phyloP scores from a whole-genome alignment of 1,140 invertebrate genomes.

The Maconellicoccus hirsutus region DNA sequence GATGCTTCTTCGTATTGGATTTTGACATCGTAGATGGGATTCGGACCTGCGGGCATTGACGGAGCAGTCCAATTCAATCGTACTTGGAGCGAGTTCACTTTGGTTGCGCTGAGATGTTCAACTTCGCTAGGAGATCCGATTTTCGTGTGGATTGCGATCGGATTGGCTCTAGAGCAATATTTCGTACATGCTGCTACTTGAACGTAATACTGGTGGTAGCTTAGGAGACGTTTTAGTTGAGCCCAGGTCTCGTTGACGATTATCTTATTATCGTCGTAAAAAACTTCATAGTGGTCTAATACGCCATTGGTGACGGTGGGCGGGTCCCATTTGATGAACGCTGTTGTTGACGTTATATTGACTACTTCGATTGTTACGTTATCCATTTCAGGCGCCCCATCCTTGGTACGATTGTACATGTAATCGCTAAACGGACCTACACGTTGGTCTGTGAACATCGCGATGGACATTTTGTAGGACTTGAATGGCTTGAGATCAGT shows the following conservation, averaged over 20 bases:
- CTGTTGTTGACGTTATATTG: constrained; percentile 51
- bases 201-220: constrained; percentile 52
- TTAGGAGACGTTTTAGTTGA: constrained; percentile 34
- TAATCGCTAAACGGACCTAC: constrained; percentile 55
- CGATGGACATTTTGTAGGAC: constrained; percentile 59
- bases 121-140: not conserved
- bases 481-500: constrained; percentile 56
- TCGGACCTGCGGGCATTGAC: not conserved
- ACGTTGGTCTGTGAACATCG: constrained; percentile 58
- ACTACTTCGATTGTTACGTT: constrained; percentile 42
- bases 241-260: constrained; percentile 23
- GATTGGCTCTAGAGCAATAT: constrained; percentile 43
- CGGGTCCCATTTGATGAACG: constrained; percentile 53
- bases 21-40: not conserved
- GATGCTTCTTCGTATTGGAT: not conserved
- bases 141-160: constrained; percentile 31
- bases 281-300: constrained; percentile 56
- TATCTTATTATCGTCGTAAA: constrained; percentile 34
- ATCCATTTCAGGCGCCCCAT: constrained; percentile 49
- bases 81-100: not conserved
- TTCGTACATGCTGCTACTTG: constrained; percentile 57
- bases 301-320: constrained; percentile 60
- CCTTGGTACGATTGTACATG: constrained; percentile 54
- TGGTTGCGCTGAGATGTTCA: not conserved
- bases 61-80: not conserved